Evolutionary conservation across 2,888 invertebrate genomes (phyloP).

Genomic region (Drosophila antonietae): DNA sequence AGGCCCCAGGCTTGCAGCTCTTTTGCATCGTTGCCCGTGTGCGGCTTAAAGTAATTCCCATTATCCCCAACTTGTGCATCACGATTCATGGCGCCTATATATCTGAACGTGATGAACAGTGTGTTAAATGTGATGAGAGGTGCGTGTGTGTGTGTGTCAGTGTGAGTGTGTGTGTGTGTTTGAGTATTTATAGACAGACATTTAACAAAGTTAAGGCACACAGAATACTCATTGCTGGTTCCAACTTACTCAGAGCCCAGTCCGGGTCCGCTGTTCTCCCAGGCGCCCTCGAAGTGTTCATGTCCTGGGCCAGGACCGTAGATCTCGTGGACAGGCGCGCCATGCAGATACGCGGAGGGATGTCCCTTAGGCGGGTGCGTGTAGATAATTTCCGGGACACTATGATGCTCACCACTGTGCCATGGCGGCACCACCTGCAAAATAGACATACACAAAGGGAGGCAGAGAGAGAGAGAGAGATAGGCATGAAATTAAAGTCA

Average conservation of each 20-base stretch:
- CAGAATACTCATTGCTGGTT: neutral
- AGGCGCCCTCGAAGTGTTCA: slow-evolving; percentile 86
- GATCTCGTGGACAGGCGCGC: slow-evolving; percentile 79
- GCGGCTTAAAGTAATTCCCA: slow-evolving; percentile 85
- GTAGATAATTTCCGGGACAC: slow-evolving; percentile 83
- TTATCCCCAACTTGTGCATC: slow-evolving; percentile 86
- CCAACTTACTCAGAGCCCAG: slow-evolving; percentile 87
- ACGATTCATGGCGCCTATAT: slow-evolving; percentile 87
- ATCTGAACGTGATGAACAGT: slow-evolving; percentile 83
- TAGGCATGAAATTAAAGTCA: slow-evolving; percentile 9
- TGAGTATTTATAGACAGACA: slow-evolving; percentile 55
- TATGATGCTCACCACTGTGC: slow-evolving; percentile 77
- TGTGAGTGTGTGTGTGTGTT: slow-evolving; percentile 13
- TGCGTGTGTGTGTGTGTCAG: slow-evolving; percentile 12
- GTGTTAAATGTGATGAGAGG: slow-evolving; percentile 19
- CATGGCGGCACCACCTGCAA: slow-evolving; percentile 82
- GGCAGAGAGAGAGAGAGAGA: neutral
- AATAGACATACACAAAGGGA: neutral
- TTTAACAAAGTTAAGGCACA: slow-evolving; percentile 42
- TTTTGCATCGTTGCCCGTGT: slow-evolving; percentile 86
- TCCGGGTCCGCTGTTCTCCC: slow-evolving; percentile 88
- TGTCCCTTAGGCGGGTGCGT: slow-evolving; percentile 83
- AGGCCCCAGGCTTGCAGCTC: slow-evolving; percentile 88
- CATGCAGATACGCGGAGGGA: slow-evolving; percentile 82
- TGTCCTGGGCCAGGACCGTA: slow-evolving; percentile 80